phyloP scores from a whole-genome alignment of 92 coral and sea anemone genomes.

The Porites divaricata region DNA sequence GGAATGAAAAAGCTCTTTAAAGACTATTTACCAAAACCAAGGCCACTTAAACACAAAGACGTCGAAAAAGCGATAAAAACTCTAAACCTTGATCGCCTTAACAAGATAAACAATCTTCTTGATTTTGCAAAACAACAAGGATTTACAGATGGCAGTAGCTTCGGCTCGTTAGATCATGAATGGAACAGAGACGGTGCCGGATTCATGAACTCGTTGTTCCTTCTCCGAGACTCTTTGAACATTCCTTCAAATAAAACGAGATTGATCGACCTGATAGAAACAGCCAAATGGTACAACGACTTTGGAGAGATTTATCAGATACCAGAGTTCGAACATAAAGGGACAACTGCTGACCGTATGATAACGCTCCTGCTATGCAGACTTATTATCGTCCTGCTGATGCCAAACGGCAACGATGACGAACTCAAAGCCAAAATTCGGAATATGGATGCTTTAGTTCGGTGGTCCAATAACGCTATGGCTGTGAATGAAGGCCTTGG shows the following conservation, averaged over 20 bases:
- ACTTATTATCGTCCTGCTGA: conserved; percentile 64
- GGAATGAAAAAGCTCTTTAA: conserved; percentile 5
- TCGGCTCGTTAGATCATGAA: conserved; percentile 68
- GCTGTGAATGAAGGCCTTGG: conserved; percentile 75
- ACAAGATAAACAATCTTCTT: conserved; percentile 41
- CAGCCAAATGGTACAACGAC: conserved; percentile 83
- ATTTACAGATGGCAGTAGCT: conserved; percentile 71
- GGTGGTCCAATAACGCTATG: conserved; percentile 70
- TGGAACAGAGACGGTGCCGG: conserved; percentile 72
- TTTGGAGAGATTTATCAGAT: conserved; percentile 80
- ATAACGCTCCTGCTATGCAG: conserved; percentile 68
- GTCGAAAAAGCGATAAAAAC: not conserved
- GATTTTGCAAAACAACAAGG: conserved; percentile 63
- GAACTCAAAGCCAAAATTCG: conserved; percentile 55
- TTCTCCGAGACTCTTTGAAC: conserved; percentile 43
- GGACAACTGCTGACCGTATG: conserved; percentile 86
- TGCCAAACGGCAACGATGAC: conserved; percentile 44
- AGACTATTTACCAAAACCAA: not conserved
- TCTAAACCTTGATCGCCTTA: conserved; percentile 20
- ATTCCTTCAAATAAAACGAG: conserved; percentile 4
- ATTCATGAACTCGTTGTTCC: conserved; percentile 65
- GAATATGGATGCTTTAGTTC: conserved; percentile 61
- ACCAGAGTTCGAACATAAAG: conserved; percentile 39
- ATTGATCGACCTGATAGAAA: conserved; percentile 31
- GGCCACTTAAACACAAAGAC: not conserved